Conservation (phyloP, 2,888 invertebrate species). For the Tuberolachnus salignus region DNA sequence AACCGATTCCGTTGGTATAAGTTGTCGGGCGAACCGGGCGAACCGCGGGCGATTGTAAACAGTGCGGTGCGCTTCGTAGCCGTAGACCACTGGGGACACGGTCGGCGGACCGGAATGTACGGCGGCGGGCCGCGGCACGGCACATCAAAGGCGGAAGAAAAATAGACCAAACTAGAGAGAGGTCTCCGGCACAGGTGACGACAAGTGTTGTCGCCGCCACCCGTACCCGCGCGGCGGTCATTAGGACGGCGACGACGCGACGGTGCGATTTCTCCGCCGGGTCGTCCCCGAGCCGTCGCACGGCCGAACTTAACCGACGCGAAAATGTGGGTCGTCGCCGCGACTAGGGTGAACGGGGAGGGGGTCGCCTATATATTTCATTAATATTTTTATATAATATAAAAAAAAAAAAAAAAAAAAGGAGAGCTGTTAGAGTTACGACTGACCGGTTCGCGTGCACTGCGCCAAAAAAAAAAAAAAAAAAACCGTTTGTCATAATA, state of each 20-base stretch:
- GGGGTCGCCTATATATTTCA: no score
- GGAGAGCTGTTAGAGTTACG: constrained; percentile 7
- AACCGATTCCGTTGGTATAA: no score
- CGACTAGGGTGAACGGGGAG: not conserved
- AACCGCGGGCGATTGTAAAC: no score
- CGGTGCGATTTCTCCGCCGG: constrained; percentile 26
- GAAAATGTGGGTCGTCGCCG: constrained; percentile 28
- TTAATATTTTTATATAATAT: constrained; percentile 2
- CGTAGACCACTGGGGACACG: no score
- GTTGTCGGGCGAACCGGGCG: no score
- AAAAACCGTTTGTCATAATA: not conserved
- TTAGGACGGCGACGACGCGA: constrained; percentile 14
- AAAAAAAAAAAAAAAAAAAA: constrained; percentile 43
- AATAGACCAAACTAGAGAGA: not conserved
- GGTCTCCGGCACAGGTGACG: not conserved
- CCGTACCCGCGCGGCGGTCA: constrained; percentile 8
- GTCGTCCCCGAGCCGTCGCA: not conserved
- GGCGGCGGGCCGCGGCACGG: no score
- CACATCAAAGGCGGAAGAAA: constrained; percentile 12
- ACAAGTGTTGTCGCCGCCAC: not conserved
- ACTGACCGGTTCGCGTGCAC: constrained; percentile 27
- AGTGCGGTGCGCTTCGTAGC: no score
- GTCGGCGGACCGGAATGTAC: not conserved
- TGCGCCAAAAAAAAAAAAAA: constrained; percentile 11
- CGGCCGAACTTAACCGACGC: constrained; percentile 13